These are phyloP conservation scores for Platorchestia sp. DNA, from an alignment of 1,140 invertebrate species.

Conservation along the genomic window DNA sequence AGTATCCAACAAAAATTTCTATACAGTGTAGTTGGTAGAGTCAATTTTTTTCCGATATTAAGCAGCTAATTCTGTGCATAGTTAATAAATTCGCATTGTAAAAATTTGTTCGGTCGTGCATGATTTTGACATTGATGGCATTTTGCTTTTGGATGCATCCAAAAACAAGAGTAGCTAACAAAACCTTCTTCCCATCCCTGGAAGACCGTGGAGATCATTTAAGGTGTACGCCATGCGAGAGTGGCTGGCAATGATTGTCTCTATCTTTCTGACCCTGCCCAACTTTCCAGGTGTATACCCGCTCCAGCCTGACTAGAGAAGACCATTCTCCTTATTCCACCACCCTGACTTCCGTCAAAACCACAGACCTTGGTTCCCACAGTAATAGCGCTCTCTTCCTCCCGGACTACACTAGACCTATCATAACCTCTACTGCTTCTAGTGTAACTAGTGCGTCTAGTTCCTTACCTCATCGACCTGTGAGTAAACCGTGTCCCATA, in stretches of 20 bases:
- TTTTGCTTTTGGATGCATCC: neutral
- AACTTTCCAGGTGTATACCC: slow-evolving; percentile 27
- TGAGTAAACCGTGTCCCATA: neutral
- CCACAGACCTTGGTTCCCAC: slow-evolving; percentile 36
- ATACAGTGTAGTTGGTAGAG: too few species aligned
- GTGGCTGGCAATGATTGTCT: neutral
- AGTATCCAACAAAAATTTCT: neutral
- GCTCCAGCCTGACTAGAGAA: neutral
- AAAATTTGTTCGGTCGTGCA: neutral
- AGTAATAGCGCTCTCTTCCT: slow-evolving; percentile 34
- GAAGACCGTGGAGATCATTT: neutral
- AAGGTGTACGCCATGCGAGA: neutral
- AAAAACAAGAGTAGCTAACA: neutral
- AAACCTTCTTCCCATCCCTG: neutral
- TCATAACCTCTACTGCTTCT: slow-evolving; percentile 33
- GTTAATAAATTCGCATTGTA: too few species aligned
- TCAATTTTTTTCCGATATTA: too few species aligned
- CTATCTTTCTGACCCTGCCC: neutral
- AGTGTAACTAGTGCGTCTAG: slow-evolving; percentile 40
- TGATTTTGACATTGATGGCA: neutral
- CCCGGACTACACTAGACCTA: slow-evolving; percentile 49
- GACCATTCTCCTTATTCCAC: slow-evolving; percentile 24
- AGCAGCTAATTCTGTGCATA: neutral
- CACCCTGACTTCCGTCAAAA: slow-evolving; percentile 38
- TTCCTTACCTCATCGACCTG: slow-evolving; percentile 41